These are phyloP conservation scores for Andrena chrysosceles DNA, from an alignment of 2,888 invertebrate species.

Conservation along the genomic window DNA sequence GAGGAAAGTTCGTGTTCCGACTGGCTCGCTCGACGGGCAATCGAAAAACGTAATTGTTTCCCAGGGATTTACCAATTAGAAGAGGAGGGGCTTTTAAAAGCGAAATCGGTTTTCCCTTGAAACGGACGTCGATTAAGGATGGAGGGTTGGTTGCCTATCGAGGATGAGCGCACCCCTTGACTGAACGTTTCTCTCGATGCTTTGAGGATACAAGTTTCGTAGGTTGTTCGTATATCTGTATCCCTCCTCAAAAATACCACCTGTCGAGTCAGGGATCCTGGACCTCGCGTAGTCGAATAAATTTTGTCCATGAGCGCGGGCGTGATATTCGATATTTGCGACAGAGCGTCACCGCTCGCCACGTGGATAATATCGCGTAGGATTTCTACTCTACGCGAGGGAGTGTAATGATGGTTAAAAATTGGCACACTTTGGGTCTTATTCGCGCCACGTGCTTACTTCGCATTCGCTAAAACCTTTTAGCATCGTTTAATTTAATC, in stretches of 20 bases:
- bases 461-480: background rate
- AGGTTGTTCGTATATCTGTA: background rate
- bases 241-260: slow-evolving; percentile 43
- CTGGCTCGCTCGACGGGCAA: slow-evolving; percentile 12
- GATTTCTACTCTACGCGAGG: background rate
- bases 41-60: slow-evolving; percentile 46
- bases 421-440: background rate
- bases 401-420: background rate
- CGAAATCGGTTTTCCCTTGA: slow-evolving; percentile 49
- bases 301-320: slow-evolving; percentile 17
- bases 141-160: slow-evolving; percentile 9
- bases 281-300: slow-evolving; percentile 36
- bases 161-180: background rate
- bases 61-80: slow-evolving; percentile 44
- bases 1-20: slow-evolving; percentile 11
- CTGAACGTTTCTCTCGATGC: background rate
- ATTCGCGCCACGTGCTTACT: background rate
- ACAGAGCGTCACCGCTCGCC: slow-evolving; percentile 2
- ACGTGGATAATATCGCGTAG: slow-evolving; percentile 24
- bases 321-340: slow-evolving; percentile 23
- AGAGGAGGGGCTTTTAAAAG: slow-evolving; percentile 15
- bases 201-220: slow-evolving; percentile 1
- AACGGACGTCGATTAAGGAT: slow-evolving; percentile 38
- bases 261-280: slow-evolving; percentile 34
- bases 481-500: no score